Base-by-base conservation (phyloP, 2,888 invertebrate species). In the Synanthedon vespiformis region DNA sequence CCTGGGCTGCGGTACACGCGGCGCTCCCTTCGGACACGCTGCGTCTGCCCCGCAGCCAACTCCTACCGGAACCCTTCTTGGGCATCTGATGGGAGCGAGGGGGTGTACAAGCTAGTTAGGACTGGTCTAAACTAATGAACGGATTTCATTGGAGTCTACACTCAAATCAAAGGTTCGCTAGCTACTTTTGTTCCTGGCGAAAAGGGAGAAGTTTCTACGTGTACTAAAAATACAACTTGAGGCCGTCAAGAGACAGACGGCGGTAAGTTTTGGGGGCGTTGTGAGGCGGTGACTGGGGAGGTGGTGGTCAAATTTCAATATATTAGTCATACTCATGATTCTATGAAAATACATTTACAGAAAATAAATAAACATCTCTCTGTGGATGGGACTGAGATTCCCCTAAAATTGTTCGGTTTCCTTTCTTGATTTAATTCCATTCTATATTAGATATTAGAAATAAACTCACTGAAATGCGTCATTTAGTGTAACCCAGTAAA, bases 31-130 rank as follows among this genome's bases (percentile, higher is more conserved):
- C 85, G 22, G 86, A 85, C 2, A 83, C 71, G 61, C 83, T 84
- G 6, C 86, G 69, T 0, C 87, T 74, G 0, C 83, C 69, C 11
- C 86, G 72, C 52, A 86, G 71, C 86, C 87, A 87, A 49, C 82
- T 70, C 2, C 77, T 69, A 12, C 67, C 65, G 51, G 74, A 72
- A 41, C 70, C 67, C 58, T 82, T 85, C 72, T 86, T 85, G 58
- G 78, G 82, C 34, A 78, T 70, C 86, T 86, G 22, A 77, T 56
- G 61, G 59, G 60, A 55, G 62, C 40, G 34, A 48, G 70, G 62
- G 55, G 44, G n/a, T 44, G 44, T 44, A 44, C 44, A 44, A 44
- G 2, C 14, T 44, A 57, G 56, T 61, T 55, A 61, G 61, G 63
- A 50, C 53, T 40, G 61, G 61, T 58, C 56, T 52, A 52, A 51